A percentile compares a stretch with the other conserved stretches of the same genome.
Evolutionary conservation across 1,140 invertebrate genomes (phyloP).

Genomic region (Cotesia typhae): DNA sequence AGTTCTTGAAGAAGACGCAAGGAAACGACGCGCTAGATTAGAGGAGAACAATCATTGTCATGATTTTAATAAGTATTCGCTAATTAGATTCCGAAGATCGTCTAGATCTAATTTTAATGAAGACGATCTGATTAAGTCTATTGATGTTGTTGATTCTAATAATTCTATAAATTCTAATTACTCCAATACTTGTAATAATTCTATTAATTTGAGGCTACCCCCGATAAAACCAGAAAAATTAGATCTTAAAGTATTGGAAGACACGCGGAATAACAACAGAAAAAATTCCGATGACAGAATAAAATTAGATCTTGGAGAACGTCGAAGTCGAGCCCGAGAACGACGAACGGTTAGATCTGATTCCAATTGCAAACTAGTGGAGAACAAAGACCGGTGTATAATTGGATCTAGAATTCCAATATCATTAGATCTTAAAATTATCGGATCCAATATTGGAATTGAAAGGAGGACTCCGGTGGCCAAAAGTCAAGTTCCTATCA

Average conservation of each 20-base stretch:
- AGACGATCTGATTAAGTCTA: neutral
- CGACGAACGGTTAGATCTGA: slow-evolving; percentile 45
- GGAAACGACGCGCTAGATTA: slow-evolving; percentile 46
- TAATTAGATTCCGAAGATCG: slow-evolving; percentile 9
- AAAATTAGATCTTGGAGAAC: slow-evolving; percentile 49
- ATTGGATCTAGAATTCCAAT: slow-evolving; percentile 41
- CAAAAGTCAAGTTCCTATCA: too few species aligned
- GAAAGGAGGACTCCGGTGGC: too few species aligned
- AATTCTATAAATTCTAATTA: too few species aligned
- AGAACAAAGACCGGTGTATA: slow-evolving; percentile 10
- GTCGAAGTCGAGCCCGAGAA: slow-evolving; percentile 59
- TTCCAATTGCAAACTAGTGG: slow-evolving; percentile 30
- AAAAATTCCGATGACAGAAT: neutral
- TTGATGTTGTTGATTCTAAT: neutral
- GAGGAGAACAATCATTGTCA: slow-evolving; percentile 47
- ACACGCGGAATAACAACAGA: slow-evolving; percentile 21
- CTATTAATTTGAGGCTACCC: slow-evolving; percentile 11
- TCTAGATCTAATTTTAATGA: neutral
- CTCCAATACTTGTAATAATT: too few species aligned
- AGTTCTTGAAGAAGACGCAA: slow-evolving; percentile 60
- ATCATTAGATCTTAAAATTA: neutral
- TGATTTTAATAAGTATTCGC: slow-evolving; percentile 9
- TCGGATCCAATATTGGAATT: too few species aligned
- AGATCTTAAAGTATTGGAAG: slow-evolving; percentile 2
- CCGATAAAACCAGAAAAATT: slow-evolving; percentile 21